phyloP scores from a whole-genome alignment of 2,113 vertebrate species.

The Meriones unguiculatus region DNA sequence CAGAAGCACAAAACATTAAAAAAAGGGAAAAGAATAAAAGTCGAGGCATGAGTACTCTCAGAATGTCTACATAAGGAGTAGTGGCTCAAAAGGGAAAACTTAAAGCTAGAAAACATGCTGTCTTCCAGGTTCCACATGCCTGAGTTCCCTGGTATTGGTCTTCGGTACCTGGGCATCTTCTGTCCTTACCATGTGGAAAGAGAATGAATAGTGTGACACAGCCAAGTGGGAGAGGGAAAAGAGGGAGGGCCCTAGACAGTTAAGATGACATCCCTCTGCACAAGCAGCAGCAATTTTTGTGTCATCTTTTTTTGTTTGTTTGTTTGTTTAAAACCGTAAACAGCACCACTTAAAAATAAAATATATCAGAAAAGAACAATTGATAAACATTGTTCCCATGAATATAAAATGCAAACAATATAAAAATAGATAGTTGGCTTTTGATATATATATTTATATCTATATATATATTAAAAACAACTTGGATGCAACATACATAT shows the following conservation, averaged over 20 bases:
- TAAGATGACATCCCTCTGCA: conserved; percentile 73
- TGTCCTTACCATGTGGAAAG: conserved; percentile 8
- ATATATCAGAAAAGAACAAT: conserved; percentile 80
- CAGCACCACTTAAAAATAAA: conserved; percentile 72
- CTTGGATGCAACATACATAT: conserved; percentile 75
- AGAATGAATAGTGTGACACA: neutral
- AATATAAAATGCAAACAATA: conserved; percentile 88
- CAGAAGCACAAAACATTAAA: conserved; percentile 21
- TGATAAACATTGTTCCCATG: conserved; percentile 79
- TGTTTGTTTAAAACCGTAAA: conserved; percentile 77
- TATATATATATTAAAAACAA: conserved; percentile 82
- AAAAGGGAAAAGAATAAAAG: neutral
- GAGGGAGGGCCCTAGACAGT: conserved; percentile 55
- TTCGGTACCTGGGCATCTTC: conserved; percentile 63
- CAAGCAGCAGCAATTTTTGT: conserved; percentile 70
- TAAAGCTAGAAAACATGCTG: conserved; percentile 57
- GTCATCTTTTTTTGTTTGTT: conserved; percentile 64
- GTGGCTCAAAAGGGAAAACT: neutral
- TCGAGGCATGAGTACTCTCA: neutral
- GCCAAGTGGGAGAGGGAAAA: neutral
- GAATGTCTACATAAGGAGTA: conserved; percentile 32
- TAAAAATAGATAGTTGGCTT: conserved; percentile 87
- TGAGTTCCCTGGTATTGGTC: conserved; percentile 54
- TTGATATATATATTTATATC: conserved; percentile 79
- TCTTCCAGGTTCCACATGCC: conserved; percentile 56